Evolutionary conservation across 2,113 vertebrate genomes (phyloP).

Genomic region (Carassius gibelio): DNA sequence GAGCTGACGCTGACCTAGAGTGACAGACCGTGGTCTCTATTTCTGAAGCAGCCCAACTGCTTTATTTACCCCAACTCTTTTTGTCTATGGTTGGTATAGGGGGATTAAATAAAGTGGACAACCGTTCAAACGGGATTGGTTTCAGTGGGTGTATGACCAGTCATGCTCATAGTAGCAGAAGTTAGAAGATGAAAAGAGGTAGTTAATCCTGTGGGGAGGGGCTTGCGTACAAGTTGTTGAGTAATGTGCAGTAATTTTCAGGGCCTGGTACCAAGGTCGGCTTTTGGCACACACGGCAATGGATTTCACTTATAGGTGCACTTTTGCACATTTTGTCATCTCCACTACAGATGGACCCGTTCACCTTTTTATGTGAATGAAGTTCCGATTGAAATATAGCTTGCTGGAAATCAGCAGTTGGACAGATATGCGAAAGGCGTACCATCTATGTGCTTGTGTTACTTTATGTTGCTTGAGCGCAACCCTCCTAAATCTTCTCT

Average conservation of each 20-base stretch:
- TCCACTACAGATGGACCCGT: not conserved
- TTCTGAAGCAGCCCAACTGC: not conserved
- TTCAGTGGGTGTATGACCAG: slow-evolving; percentile 52
- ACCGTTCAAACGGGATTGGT: slow-evolving; percentile 52
- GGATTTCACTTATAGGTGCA: slow-evolving; percentile 35
- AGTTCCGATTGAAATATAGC: slow-evolving; percentile 35
- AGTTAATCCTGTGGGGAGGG: slow-evolving; percentile 51
- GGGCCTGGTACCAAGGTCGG: slow-evolving; percentile 60
- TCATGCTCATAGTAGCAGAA: slow-evolving; percentile 47
- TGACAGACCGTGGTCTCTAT: slow-evolving; percentile 40
- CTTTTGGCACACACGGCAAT: slow-evolving; percentile 50
- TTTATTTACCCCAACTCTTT: slow-evolving; percentile 21
- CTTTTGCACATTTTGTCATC: not conserved
- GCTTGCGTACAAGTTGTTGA: slow-evolving; percentile 16
- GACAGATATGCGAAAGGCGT: slow-evolving; percentile 30
- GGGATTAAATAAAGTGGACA: slow-evolving; percentile 48
- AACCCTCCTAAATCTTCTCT: slow-evolving; percentile 48
- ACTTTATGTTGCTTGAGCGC: slow-evolving; percentile 44
- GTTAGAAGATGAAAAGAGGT: slow-evolving; percentile 56
- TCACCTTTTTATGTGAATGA: slow-evolving; percentile 36
- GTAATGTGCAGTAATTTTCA: slow-evolving; percentile 54
- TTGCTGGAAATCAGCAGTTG: slow-evolving; percentile 27
- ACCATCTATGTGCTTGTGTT: slow-evolving; percentile 38
- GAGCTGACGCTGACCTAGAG: slow-evolving; percentile 33
- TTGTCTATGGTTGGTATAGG: slow-evolving; percentile 23